These are phyloP conservation scores for Myiopsitta monachus DNA, from an alignment of 2,113 vertebrate genomes.

Conservation along the genomic window DNA sequence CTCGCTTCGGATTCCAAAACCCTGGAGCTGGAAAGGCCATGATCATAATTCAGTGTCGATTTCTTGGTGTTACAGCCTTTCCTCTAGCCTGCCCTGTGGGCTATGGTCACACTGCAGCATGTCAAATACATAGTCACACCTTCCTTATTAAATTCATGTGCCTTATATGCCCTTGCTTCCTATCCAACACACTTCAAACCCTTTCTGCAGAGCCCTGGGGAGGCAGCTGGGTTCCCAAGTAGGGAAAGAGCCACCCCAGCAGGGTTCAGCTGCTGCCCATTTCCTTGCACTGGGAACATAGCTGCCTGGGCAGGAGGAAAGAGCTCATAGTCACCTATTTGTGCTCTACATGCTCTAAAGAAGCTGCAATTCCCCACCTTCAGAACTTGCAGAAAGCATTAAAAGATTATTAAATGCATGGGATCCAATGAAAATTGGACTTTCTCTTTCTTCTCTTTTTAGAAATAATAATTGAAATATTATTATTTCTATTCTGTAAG, in stretches of 20 bases:
- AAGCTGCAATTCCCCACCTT: neutral
- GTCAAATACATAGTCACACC: neutral
- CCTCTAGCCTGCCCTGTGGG: neutral
- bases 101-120: neutral
- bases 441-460: constrained; percentile 6
- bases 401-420: neutral
- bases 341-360: neutral
- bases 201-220: neutral
- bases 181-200: neutral
- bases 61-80: neutral
- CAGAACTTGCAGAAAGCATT: neutral
- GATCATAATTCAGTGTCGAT: neutral
- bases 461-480: neutral
- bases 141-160: neutral
- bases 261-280: neutral
- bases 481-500: neutral
- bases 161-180: neutral
- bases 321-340: neutral
- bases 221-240: neutral
- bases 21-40: neutral
- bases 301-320: neutral
- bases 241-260: neutral
- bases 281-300: neutral
- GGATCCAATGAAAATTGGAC: neutral
- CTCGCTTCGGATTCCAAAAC: neutral